phyloP scores from a whole-genome alignment of 1,140 invertebrate species.

The Drosophila teissieri region DNA sequence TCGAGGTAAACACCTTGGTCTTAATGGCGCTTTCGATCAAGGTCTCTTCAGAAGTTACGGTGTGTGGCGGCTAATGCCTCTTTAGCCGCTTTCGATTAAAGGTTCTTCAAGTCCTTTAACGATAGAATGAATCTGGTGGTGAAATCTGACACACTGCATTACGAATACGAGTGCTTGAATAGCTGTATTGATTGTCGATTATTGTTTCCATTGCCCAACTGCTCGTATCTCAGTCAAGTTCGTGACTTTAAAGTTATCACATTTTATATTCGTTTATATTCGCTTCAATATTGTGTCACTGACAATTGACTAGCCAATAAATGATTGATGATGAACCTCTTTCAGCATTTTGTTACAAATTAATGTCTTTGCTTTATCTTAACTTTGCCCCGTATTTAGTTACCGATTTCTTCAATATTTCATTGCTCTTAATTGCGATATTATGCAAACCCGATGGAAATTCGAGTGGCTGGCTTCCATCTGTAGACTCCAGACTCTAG shows the following conservation, averaged over 20 bases:
- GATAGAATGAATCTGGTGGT: not conserved
- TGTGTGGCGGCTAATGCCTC: conserved; percentile 30
- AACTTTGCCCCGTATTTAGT: conserved; percentile 5
- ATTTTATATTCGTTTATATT: no score
- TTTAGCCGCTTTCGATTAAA: conserved; percentile 19
- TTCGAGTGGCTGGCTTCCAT: conserved; percentile 1
- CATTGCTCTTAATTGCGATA: conserved; percentile 4
- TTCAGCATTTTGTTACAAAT: conserved; percentile 19
- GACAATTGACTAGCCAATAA: not conserved
- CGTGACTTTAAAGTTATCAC: no score
- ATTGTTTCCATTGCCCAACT: not conserved
- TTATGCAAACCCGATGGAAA: conserved; percentile 1
- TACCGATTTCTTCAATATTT: conserved; percentile 15
- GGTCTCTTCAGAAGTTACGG: conserved; percentile 14
- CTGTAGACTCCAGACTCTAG: conserved; percentile 3
- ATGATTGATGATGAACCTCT: not conserved
- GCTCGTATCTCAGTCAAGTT: no score
- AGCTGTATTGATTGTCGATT: conserved; percentile 20
- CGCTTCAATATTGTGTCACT: not conserved
- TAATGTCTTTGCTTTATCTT: not conserved
- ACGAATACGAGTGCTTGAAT: not conserved
- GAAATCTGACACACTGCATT: no score
- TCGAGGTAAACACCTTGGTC: conserved; percentile 32
- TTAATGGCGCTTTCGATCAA: conserved; percentile 23
- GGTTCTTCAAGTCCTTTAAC: not conserved